Conservation (phyloP, 2,113 vertebrate species). For the Menura novaehollandiae region DNA sequence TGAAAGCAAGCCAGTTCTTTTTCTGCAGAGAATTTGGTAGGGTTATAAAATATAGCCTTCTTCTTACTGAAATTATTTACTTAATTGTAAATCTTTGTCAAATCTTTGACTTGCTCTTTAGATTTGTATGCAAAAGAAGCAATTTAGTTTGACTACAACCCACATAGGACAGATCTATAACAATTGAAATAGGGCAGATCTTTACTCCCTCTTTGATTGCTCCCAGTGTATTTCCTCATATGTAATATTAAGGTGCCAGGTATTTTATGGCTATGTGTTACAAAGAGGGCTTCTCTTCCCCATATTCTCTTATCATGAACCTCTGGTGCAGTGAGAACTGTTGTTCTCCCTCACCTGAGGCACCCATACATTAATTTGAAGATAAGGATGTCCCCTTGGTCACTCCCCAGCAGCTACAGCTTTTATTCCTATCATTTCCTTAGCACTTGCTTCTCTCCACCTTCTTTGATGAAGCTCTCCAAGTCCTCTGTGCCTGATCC, state of each 20-base stretch:
- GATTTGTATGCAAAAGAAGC: not conserved
- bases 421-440: not conserved
- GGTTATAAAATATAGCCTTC: not conserved
- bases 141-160: not conserved
- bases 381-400: accelerated
- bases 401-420: not conserved
- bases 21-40: not conserved
- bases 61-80: not conserved
- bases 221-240: not conserved
- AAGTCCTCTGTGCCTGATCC: not conserved
- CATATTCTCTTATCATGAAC: not conserved
- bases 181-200: not conserved
- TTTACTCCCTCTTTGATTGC: not conserved
- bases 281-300: not conserved
- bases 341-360: not conserved
- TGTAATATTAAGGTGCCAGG: not conserved
- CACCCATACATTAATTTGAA: not conserved
- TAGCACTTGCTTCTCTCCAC: not conserved
- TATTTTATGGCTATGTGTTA: not conserved
- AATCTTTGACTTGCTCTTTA: not conserved
- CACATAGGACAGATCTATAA: not conserved
- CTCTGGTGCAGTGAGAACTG: not conserved
- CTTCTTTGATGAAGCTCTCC: not conserved
- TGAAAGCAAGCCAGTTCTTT: not conserved
- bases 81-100: not conserved